Base-by-base conservation (phyloP, 2,113 vertebrate genomes). In the Diadophis punctatus region DNA sequence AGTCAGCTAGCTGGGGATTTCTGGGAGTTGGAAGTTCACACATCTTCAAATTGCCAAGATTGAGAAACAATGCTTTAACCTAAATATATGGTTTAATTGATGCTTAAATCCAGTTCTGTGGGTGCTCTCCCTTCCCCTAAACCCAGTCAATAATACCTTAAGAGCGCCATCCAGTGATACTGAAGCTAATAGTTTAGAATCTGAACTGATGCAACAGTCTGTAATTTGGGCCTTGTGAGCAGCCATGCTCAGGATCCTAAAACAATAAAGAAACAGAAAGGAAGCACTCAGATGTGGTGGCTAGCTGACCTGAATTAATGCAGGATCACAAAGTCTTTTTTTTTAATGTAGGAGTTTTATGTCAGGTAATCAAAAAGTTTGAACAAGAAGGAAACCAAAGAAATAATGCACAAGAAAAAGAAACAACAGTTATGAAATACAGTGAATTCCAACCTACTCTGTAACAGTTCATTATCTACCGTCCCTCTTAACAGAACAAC, bases 111-210 rank as follows among this genome's bases (percentile, higher is more conserved):
- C 16, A 74, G n/a, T 34, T 74, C 5, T 74, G 14, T 34, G n/a
- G n/a, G 5, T 34, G 27, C 60, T 27, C 11, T 8, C 10, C 68
- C 68, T 16, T 63, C n/a, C 68, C 18, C 8, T 80, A 39, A 20
- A 39, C 34, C 68, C 68, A 20, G 68, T 8, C 18, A 39, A 22
- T 1, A 39, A 9, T 94, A 99, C 98, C 97, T 99, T 99, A 2
- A 99, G 49, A 60, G 84, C 95, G 48, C 96, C 97, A 90, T 98
- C 98, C 74, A 98, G 93, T 68, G 98, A 99, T 34, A 98, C 98
- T 0, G 98, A 99, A 14, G 97, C 98, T 2, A 99, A 93, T 88
- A 98, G 96, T 63, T 97, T 98, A 91, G 27, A 94, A 96, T 99
- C 98, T 22, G 96, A 91, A 86, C 96, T 98, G 95, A 97, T 90